Percentiles rank a stretch among this genome's conserved stretches.
Conservation (phyloP, 2,888 invertebrate genomes). For the Helleia helle region DNA sequence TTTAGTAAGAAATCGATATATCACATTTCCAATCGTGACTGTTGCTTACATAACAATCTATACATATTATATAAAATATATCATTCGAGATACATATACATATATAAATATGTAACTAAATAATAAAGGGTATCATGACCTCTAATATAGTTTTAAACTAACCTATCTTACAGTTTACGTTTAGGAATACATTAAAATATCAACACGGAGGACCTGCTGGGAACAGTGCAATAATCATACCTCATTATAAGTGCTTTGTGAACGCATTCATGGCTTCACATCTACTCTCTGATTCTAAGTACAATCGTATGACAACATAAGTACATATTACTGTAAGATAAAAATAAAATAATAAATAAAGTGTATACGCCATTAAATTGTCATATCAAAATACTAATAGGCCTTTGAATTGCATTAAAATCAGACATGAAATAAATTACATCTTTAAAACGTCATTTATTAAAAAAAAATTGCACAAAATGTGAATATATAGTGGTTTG, state of each 20-base stretch:
- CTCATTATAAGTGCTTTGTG: slow-evolving; percentile 2
- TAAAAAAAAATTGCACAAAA: background rate
- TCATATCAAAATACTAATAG: background rate
- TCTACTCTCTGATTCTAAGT: slow-evolving; percentile 11
- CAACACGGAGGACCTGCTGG: slow-evolving; percentile 38
- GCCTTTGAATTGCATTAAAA: background rate
- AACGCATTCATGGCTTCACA: background rate
- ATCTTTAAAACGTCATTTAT: too few species aligned
- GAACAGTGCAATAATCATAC: slow-evolving; percentile 21
- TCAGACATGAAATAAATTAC: background rate
- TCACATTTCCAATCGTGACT: slow-evolving; percentile 37
- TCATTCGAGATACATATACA: slow-evolving; percentile 40
- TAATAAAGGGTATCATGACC: slow-evolving; percentile 22
- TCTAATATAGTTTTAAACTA: slow-evolving; percentile 35
- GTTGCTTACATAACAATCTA: slow-evolving; percentile 29
- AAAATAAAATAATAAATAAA: too few species aligned
- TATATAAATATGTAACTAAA: slow-evolving; percentile 30
- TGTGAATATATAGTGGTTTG: background rate
- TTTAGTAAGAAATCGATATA: slow-evolving; percentile 30
- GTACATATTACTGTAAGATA: background rate
- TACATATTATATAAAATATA: slow-evolving; percentile 30
- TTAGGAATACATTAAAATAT: slow-evolving; percentile 52
- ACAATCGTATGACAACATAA: slow-evolving; percentile 1
- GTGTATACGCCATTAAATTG: background rate
- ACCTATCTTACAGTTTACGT: slow-evolving; percentile 53